Evolutionary conservation across 1,140 invertebrate species (phyloP), one percentile per base, ranked within the genome.

Genomic region (Euglossa dilemma): DNA sequence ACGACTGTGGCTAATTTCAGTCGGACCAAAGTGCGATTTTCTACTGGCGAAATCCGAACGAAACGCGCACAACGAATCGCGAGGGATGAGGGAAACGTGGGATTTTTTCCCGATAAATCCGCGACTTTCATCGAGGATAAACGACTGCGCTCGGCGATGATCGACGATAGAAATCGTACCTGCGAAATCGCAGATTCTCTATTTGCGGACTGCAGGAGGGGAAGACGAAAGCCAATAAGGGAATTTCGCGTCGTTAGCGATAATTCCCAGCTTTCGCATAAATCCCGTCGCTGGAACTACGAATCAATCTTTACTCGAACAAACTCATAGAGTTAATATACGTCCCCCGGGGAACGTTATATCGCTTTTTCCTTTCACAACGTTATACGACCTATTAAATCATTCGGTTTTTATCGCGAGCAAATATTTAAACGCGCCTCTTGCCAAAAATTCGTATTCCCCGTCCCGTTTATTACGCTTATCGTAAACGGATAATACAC

Each of bases 231-330:
- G 45, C 73, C 25, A 75, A 61, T 63, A 63, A 57, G 57, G 8
- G 25, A 75, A 47, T 75, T 59, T n/a, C 57, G 12, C 9, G 57
- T 75, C 73, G 57, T 47, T 61, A 25, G 25, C 18, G 43, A 47
- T 18, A 47, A 75, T 75, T 61, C n/a, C 20, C 43, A 14, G 57
- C 45, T 28, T 47, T 20, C n/a, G 5, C 20, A 50, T 61, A 75
- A 75, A 61, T 28, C 20, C 14, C n/a, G 16, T 6, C n/a, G 7
- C 57, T 50, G 6, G 9, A 75, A 23, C 56, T 50, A 8, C 56
- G 43, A 61, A 61, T 75, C 72, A 61, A 25, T 61, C 56, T 28
- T 28, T 61, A 72, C 7, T 23, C 20, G 52, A 54, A 36, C 25
- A 43, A 43, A 72, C 28, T 28, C 25, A 4, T 23, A n/a, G 50